Evolutionary conservation across 92 coral and sea anemone species (phyloP), one percentile per base, ranked within the genome.

Genomic region (Diadumene lineata): DNA sequence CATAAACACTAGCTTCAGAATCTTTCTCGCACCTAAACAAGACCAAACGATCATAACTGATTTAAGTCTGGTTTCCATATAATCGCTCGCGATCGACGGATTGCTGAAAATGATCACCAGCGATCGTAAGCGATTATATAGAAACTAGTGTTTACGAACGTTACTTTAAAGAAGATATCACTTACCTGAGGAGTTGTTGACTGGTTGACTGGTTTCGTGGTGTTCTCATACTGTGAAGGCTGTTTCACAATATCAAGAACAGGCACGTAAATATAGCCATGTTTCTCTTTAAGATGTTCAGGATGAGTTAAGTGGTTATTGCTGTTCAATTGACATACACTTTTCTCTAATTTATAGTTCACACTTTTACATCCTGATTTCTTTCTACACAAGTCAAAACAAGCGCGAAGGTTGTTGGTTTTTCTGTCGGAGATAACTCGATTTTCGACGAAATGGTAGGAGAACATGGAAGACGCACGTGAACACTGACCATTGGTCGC

Each of bases 311-410:
- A 18, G 33, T 50, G 74, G 28, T 69, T 55, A 3, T 56, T 58
- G n/a, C 60, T 16, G 62, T 70, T 70, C 46, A 70, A 11, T 64
- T 70, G 64, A 70, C 75, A 70, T 11, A 16, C 51, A n/a, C 64
- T 51, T 30, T 18, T 64, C n/a, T n/a, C 13, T 21, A 50, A 11
- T n/a, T 55, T 70, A n/a, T 51, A 70, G 30, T 70, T 70, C n/a
- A 58, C 16, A 53, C 75, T 70, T 32, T 28, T 11, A 55, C 75
- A 70, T 53, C 64, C 64, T 11, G 75, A 27, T 8, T 46, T 70
- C 26, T 55, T 9, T 31, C 75, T 51, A 64, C 75, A 70, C 43
- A 51, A 34, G 15, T 70, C 8, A 30, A 27, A 31, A 21, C 75
- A 70, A 15, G 48, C 50, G 24, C 1, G 2, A 2, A 70, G 75